Evolutionary conservation across 2,113 vertebrate species (phyloP), one percentile per base, ranked within the genome.

Genomic region (Sardina pilchardus): DNA sequence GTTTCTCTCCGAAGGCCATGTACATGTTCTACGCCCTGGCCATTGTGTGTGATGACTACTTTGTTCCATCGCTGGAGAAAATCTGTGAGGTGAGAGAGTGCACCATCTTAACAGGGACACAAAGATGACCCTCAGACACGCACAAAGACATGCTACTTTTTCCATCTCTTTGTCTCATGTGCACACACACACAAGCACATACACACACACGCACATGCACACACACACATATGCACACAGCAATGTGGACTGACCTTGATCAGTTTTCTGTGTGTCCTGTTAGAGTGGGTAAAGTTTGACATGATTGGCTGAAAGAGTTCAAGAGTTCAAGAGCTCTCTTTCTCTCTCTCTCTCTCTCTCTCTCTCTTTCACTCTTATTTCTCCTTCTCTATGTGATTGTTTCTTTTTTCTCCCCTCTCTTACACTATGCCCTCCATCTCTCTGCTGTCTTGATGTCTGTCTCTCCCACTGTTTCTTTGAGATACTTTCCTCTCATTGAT

Each of bases 21-120:
- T 99, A 99, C 91, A 99, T 99, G 98, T 99, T 99, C 91, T 99
- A 97, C 0, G 98, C 98, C 0, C 91, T 99, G 93, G 98, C 98
- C 0, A 94, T 99, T 45, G 97, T 99, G 83, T 99, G 98, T 16
- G 98, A 99, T 44, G 98, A 99, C 95, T 99, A 99, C 95, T 99
- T 99, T 21, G 98, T 99, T 50, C 98, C 98, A 48, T 99, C 97
- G 0, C 92, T 99, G 93, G 98, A 99, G 83, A 99, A 99, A 94
- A 96, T 99, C 86, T 98, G 97, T 39, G 97, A 99, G 93, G 98
- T 99, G 94, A 90, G 95, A 92, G 4, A 3, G 21, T 24, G 19
- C 45, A 47, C 45, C 7, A 19, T 21, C 50, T 56, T n/a, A 56
- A 21, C 17, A 56, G 17, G 19, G 16, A 19, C 19, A 21, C 19